These are phyloP conservation scores for Fissipunctia ypsillon DNA, from an alignment of 2,888 invertebrate genomes.

Conservation along the genomic window DNA sequence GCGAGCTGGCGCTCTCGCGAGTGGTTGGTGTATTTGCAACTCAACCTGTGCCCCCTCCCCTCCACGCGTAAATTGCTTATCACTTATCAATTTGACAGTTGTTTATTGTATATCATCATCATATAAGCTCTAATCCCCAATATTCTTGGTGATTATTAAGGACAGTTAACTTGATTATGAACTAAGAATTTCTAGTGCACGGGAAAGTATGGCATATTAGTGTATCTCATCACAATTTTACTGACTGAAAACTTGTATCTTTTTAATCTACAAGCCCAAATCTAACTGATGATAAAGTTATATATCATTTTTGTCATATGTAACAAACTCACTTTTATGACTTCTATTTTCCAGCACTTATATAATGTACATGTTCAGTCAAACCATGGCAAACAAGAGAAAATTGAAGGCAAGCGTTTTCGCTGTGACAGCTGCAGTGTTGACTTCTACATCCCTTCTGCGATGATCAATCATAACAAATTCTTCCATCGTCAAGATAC, in stretches of 20 bases:
- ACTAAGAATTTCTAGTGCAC: background rate
- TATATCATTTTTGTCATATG: background rate
- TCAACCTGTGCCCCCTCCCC: conserved; percentile 72
- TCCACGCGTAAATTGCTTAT: conserved; percentile 62
- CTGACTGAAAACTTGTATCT: background rate
- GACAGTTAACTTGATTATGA: background rate
- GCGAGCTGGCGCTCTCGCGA: conserved; percentile 12
- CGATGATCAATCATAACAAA: conserved; percentile 91
- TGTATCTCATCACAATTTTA: background rate
- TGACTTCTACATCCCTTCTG: conserved; percentile 89
- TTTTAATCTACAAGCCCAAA: background rate
- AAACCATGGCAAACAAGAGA: conserved; percentile 80
- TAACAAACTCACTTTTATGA: conserved; percentile 1
- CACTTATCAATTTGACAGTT: conserved; percentile 57
- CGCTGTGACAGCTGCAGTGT: conserved; percentile 90
- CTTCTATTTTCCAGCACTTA: conserved; percentile 83
- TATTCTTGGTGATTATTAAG: conserved; percentile 5
- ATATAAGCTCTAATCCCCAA: background rate
- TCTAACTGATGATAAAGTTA: background rate
- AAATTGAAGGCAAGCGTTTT: conserved; percentile 73
- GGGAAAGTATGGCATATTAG: background rate
- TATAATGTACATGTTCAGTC: conserved; percentile 90
- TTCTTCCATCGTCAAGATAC: conserved; percentile 86
- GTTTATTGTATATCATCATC: conserved; percentile 30
- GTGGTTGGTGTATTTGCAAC: conserved; percentile 27